Conservation (phyloP, 2,113 vertebrate species). For the Pedionomus torquatus region DNA sequence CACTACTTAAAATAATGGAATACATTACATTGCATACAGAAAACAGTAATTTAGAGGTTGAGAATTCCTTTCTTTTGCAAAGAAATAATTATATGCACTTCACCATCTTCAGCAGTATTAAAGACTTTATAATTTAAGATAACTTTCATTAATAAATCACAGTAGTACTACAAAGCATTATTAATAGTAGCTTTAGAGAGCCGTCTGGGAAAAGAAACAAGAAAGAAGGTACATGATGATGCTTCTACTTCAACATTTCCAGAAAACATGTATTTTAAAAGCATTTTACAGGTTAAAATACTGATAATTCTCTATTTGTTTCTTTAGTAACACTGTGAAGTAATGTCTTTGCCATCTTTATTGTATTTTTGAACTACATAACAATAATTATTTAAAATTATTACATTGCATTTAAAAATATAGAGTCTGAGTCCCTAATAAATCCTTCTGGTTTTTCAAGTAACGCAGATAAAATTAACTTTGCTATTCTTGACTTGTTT, state of each 20-base stretch:
- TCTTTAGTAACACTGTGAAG: constrained; percentile 66
- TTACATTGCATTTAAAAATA: constrained; percentile 44
- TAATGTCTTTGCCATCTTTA: constrained; percentile 63
- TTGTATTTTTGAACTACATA: constrained; percentile 59
- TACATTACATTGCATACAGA: constrained; percentile 15
- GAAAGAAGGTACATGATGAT: not conserved
- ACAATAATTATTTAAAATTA: constrained; percentile 75
- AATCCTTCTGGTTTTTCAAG: constrained; percentile 52
- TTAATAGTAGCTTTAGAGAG: constrained; percentile 54
- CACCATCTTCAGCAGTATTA: constrained; percentile 61
- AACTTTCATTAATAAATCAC: constrained; percentile 71
- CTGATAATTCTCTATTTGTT: constrained; percentile 72
- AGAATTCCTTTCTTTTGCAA: constrained; percentile 61
- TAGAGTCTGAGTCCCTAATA: constrained; percentile 52
- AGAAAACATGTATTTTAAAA: constrained; percentile 68
- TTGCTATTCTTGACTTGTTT: constrained; percentile 67
- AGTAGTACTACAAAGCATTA: constrained; percentile 55
- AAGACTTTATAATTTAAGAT: constrained; percentile 63
- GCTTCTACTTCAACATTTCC: constrained; percentile 44
- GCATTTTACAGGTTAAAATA: constrained; percentile 69
- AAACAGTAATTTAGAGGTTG: constrained; percentile 72
- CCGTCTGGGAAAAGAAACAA: constrained; percentile 41
- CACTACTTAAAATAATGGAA: constrained; percentile 42
- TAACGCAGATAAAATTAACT: constrained; percentile 55
- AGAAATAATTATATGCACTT: constrained; percentile 65